Conservation (phyloP, 2,888 invertebrate species). For the Strigamia crassipes region DNA sequence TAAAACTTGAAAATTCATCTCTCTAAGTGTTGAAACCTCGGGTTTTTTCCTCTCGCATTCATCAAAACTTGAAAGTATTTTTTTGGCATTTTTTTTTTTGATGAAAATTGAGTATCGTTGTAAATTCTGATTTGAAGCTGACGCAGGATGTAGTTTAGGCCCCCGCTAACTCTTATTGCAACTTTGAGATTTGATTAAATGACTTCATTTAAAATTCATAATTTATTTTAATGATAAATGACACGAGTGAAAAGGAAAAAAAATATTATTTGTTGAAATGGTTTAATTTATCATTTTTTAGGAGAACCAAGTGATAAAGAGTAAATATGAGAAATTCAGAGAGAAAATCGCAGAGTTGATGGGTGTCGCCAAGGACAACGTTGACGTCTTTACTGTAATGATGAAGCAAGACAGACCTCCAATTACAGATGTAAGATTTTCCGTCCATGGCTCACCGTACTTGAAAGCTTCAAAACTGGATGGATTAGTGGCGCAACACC, state of each 20-base stretch:
- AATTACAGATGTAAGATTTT: slow-evolving; percentile 87
- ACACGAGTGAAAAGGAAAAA: neutral
- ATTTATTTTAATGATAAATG: neutral
- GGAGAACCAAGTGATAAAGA: slow-evolving; percentile 79
- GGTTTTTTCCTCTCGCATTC: neutral
- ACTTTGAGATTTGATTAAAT: slow-evolving; percentile 13
- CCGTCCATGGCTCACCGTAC: slow-evolving; percentile 94
- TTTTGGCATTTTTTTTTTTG: neutral
- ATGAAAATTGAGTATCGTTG: neutral
- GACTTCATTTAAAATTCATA: slow-evolving; percentile 12
- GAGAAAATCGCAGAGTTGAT: slow-evolving; percentile 83
- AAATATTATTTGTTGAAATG: neutral
- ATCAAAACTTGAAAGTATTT: neutral
- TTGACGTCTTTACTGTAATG: slow-evolving; percentile 96
- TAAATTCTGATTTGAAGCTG: slow-evolving; percentile 28
- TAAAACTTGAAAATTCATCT: neutral
- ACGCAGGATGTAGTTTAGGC: slow-evolving; percentile 8
- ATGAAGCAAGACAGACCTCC: slow-evolving; percentile 78
- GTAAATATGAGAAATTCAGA: slow-evolving; percentile 86
- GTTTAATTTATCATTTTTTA: slow-evolving; percentile 53
- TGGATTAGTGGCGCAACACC: slow-evolving; percentile 89
- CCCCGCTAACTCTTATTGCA: neutral
- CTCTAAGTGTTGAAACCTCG: neutral
- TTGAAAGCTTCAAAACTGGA: slow-evolving; percentile 93
- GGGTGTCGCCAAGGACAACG: slow-evolving; percentile 82